Evolutionary conservation across 2,113 vertebrate species (phyloP).

Genomic region (Apodemus speciosus): DNA sequence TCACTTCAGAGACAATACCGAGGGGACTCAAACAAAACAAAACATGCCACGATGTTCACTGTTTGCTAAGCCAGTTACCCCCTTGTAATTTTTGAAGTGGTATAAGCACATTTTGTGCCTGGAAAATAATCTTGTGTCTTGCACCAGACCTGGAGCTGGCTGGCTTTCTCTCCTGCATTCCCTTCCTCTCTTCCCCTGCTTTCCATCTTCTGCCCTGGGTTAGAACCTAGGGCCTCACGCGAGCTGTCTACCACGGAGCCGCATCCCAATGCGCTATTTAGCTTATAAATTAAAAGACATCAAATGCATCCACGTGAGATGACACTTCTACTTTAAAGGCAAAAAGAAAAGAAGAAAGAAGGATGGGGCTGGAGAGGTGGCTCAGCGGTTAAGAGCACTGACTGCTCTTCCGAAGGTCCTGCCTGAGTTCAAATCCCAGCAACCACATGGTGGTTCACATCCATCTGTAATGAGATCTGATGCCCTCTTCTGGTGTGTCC

Average conservation of each 20-base stretch:
- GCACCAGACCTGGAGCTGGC: neutral
- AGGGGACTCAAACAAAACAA: neutral
- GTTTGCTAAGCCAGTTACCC: neutral
- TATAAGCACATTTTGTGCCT: neutral
- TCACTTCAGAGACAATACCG: neutral
- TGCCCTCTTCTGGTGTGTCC: no score
- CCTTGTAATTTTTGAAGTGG: conserved; percentile 18
- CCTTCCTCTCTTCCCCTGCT: no score
- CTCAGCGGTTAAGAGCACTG: no score
- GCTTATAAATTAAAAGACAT: neutral
- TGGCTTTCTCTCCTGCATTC: neutral
- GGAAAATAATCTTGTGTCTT: neutral
- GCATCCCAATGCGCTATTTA: neutral
- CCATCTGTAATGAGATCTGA: no score
- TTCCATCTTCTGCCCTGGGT: no score
- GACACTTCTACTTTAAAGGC: neutral
- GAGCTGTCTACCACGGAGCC: neutral
- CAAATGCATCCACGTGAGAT: neutral
- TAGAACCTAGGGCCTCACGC: neutral
- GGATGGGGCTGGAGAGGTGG: no score
- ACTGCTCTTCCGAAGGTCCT: no score
- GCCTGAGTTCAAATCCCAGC: no score
- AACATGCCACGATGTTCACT: neutral
- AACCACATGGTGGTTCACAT: no score
- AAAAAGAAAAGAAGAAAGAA: neutral